Evolutionary conservation across 2,797 vertebrate genomes (phyloP).

Genomic region (Pitangus sulphuratus): DNA sequence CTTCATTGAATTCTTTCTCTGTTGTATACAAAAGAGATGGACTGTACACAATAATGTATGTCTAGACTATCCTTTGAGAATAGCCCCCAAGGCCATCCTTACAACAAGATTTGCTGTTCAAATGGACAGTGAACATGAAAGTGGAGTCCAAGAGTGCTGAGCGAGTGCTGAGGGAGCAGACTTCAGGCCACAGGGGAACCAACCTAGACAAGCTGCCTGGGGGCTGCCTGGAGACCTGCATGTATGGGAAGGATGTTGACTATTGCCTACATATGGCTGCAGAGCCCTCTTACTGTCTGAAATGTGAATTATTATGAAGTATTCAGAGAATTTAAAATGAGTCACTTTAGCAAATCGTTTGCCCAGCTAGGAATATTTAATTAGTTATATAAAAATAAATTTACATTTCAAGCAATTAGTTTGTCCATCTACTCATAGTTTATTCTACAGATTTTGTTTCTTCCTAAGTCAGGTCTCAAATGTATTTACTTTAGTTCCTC

Average conservation of each 20-base stretch:
- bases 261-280: not conserved
- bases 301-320: not conserved
- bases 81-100: slow-evolving; percentile 11
- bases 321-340: not conserved
- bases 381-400: not conserved
- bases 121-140: not conserved
- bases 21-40: not conserved
- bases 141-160: not conserved
- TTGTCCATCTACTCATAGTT: not conserved
- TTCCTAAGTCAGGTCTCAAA: not conserved
- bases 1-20: slow-evolving; percentile 11
- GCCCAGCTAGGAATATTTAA: not conserved
- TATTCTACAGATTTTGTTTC: not conserved
- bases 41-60: not conserved
- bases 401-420: not conserved
- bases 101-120: slow-evolving; percentile 22
- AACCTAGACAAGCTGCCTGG: not conserved
- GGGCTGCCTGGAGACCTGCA: not conserved
- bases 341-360: not conserved
- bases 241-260: not conserved
- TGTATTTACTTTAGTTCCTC: not conserved
- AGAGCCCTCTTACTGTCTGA: not conserved
- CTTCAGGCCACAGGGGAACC: not conserved
- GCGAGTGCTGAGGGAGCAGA: not conserved
- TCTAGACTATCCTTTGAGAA: slow-evolving; percentile 44